Evolutionary conservation across 2,888 invertebrate species (phyloP).

Genomic region (Autographa pulchrina): DNA sequence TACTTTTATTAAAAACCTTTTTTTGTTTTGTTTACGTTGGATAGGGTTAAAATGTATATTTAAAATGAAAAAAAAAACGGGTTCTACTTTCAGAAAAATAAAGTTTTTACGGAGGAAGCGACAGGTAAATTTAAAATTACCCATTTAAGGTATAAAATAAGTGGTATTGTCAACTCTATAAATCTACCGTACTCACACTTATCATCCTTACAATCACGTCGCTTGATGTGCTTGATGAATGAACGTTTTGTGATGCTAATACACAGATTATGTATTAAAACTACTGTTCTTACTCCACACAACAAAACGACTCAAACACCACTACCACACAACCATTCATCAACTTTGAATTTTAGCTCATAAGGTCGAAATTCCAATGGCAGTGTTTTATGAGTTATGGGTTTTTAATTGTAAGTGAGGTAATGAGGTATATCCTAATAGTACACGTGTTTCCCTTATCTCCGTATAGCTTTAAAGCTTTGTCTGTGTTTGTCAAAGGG

Average conservation of each 20-base stretch:
- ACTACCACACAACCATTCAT: slow-evolving; percentile 11
- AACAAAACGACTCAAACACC: slow-evolving; percentile 17
- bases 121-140: too few relatives aligned
- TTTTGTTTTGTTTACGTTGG: too few relatives aligned
- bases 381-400: slow-evolving; percentile 1
- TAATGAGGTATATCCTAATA: slow-evolving; percentile 76
- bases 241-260: slow-evolving; percentile 86
- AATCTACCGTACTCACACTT: slow-evolving; percentile 66
- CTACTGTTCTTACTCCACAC: slow-evolving; percentile 67
- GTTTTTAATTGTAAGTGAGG: slow-evolving; percentile 38
- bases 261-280: slow-evolving; percentile 83
- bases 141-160: too few relatives aligned
- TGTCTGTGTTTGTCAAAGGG: slow-evolving; percentile 66
- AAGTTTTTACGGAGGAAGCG: too few relatives aligned
- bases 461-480: slow-evolving; percentile 72
- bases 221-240: slow-evolving; percentile 85
- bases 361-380: slow-evolving; percentile 23
- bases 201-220: slow-evolving; percentile 77
- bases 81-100: too few relatives aligned
- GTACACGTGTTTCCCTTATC: slow-evolving; percentile 84
- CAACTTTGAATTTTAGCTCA: neutral
- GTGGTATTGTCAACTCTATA: slow-evolving; percentile 67
- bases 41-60: too few relatives aligned
- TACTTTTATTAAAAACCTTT: too few relatives aligned
- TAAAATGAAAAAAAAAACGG: too few relatives aligned